Percentiles rank a stretch among this genome's conserved stretches.
These are phyloP conservation scores for Procavia capensis DNA, from an alignment of 2,113 vertebrate genomes.

Conservation along the genomic window DNA sequence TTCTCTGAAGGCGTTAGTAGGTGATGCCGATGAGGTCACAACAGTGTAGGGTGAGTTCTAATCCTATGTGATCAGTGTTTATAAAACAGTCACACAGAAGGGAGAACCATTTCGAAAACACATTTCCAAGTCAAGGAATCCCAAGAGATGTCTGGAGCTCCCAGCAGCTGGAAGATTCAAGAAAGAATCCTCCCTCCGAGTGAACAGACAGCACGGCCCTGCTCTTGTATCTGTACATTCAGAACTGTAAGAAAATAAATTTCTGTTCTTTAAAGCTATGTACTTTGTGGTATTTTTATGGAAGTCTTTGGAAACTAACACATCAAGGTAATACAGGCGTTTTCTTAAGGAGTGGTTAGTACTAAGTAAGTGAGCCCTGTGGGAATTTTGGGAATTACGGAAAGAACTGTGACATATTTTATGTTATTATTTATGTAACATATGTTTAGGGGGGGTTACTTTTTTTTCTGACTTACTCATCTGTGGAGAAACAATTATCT, in stretches of 20 bases:
- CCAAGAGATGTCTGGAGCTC: not conserved
- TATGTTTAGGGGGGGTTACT: not conserved
- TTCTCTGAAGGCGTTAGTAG: not conserved
- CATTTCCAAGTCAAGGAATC: not conserved
- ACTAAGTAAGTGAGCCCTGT: slow-evolving; percentile 20
- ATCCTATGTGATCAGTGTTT: not conserved
- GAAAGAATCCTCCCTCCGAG: not conserved
- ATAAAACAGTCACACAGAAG: not conserved
- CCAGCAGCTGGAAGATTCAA: not conserved
- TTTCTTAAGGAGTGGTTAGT: not conserved
- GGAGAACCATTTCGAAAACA: not conserved
- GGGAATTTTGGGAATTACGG: not conserved
- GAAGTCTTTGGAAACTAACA: not conserved
- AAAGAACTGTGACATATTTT: slow-evolving; percentile 17
- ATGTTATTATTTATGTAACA: not conserved
- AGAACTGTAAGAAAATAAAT: not conserved
- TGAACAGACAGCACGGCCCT: not conserved
- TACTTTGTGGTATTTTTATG: not conserved
- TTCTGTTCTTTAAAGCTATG: not conserved
- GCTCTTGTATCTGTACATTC: not conserved
- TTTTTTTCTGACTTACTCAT: not conserved
- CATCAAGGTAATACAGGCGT: not conserved
- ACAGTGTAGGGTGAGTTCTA: not conserved
- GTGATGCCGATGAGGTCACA: not conserved
- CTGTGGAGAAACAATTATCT: not conserved